These are phyloP conservation scores for Aphidius gifuensis DNA, from an alignment of 1,140 invertebrate species.

Conservation along the genomic window DNA sequence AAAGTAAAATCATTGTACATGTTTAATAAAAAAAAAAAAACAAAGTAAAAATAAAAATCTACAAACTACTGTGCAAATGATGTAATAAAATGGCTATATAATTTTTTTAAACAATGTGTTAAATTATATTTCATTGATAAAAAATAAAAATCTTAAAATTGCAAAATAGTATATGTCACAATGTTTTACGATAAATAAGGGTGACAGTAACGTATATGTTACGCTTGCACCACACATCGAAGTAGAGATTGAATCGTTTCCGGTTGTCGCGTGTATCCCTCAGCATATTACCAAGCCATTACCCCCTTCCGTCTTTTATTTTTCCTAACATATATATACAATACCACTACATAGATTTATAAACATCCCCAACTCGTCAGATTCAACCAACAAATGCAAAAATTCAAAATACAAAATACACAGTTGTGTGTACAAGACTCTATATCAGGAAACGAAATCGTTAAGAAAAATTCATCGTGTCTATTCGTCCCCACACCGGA, in stretches of 20 bases:
- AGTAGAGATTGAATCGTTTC: constrained; percentile 43
- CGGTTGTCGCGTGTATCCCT: constrained; percentile 40
- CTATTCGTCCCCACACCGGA: constrained; percentile 30
- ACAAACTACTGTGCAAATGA: no score
- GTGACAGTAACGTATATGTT: constrained; percentile 10
- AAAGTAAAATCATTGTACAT: no score
- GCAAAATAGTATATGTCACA: no score
- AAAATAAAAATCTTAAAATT: no score
- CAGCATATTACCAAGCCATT: constrained; percentile 42
- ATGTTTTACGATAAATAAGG: constrained; percentile 45
- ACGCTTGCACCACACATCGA: constrained; percentile 20
- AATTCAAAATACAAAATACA: constrained; percentile 17
- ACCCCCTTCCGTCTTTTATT: constrained; percentile 30
- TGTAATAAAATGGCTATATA: no score
- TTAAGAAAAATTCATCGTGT: no score
- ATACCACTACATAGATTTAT: not conserved
- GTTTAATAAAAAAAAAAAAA: no score
- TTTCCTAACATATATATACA: not conserved
- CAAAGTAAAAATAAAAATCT: no score
- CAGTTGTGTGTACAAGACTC: constrained; percentile 13
- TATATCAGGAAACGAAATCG: constrained; percentile 2
- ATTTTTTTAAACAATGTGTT: no score
- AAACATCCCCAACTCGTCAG: constrained; percentile 13
- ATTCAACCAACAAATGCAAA: constrained; percentile 21
- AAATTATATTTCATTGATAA: no score